Evolutionary conservation across 2,888 invertebrate genomes (phyloP).

Genomic region (Meloe dianella): DNA sequence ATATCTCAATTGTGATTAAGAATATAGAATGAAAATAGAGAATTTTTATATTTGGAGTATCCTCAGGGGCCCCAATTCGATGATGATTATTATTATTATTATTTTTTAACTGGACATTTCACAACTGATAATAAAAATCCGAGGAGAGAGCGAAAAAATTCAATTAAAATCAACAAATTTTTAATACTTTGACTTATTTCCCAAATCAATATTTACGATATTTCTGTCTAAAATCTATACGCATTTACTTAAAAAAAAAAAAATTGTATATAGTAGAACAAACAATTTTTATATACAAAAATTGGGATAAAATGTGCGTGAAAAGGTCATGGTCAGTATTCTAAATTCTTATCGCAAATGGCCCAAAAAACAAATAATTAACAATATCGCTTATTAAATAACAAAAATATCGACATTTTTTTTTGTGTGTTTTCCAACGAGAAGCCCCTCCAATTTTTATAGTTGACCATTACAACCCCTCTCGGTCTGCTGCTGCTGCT

Average conservation of each 20-base stretch:
- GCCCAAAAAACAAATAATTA: neutral
- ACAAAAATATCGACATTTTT: constrained; percentile 15
- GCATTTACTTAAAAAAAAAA: constrained; percentile 11
- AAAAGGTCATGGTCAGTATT: constrained; percentile 26
- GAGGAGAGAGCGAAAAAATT: neutral
- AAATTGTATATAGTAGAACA: constrained; percentile 24
- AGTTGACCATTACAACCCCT: constrained; percentile 4
- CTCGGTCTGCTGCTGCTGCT: neutral
- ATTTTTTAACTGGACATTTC: neutral
- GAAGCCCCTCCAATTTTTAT: neutral
- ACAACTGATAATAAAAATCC: neutral
- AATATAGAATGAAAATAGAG: neutral
- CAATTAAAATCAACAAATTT: constrained; percentile 16
- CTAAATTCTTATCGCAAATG: constrained; percentile 19
- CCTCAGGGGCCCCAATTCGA: neutral
- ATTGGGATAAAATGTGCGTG: constrained; percentile 25
- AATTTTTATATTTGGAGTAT: neutral
- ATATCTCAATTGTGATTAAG: neutral
- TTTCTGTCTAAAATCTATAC: neutral
- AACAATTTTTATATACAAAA: constrained; percentile 25
- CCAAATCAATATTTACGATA: constrained; percentile 18
- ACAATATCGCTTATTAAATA: neutral
- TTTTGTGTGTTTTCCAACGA: neutral
- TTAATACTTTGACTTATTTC: constrained; percentile 27
- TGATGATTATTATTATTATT: neutral